These are phyloP conservation scores for Falco berigora DNA, from an alignment of 2,797 vertebrate species.

Conservation along the genomic window DNA sequence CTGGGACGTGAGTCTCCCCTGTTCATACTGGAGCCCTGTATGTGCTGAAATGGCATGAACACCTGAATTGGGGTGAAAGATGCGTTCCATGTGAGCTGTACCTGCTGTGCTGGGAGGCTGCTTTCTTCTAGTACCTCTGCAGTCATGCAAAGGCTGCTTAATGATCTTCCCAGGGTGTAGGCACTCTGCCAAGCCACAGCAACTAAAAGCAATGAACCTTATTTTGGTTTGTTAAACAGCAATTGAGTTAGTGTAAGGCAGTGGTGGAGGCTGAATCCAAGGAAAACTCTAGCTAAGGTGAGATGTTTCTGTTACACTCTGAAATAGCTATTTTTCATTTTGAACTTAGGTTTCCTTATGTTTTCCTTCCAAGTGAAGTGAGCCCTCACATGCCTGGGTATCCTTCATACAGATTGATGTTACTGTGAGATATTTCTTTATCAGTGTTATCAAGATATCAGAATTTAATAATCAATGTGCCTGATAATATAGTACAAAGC, in stretches of 20 bases:
- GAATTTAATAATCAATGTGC: not conserved
- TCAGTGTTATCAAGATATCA: not conserved
- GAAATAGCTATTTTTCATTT: not conserved
- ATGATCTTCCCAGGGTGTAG: not conserved
- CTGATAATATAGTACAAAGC: not conserved
- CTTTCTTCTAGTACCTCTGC: not conserved
- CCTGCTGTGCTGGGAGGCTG: not conserved
- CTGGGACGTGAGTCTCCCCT: not conserved
- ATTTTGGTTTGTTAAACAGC: not conserved
- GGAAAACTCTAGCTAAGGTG: not conserved
- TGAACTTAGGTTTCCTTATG: not conserved
- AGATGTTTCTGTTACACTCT: not conserved
- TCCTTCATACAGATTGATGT: not conserved
- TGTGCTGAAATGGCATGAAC: not conserved
- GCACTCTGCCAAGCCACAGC: not conserved
- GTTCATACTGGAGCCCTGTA: not conserved
- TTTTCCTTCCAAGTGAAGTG: not conserved
- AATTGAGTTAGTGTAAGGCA: not conserved
- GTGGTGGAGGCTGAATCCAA: not conserved
- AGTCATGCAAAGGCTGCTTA: not conserved
- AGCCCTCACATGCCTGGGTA: not conserved
- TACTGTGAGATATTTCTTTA: not conserved
- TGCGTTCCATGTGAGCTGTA: accelerated
- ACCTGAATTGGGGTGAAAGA: not conserved
- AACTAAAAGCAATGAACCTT: not conserved